These are phyloP conservation scores for Clamator glandarius DNA, from an alignment of 2,797 vertebrate genomes.

Conservation along the genomic window DNA sequence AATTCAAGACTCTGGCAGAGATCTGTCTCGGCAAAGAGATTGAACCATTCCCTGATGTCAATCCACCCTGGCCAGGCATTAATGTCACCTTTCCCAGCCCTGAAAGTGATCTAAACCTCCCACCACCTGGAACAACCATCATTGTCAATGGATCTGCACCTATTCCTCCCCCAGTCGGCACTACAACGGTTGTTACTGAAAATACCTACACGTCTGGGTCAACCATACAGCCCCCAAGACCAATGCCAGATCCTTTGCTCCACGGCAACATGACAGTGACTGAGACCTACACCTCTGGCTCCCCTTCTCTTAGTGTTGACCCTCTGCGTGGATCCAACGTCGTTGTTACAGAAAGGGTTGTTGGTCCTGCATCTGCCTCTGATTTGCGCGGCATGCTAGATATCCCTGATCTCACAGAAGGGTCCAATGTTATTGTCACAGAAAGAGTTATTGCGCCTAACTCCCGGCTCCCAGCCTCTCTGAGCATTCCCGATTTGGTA, in stretches of 20 bases:
- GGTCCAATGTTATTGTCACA: conserved; percentile 81
- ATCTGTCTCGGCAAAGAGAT: conserved; percentile 79
- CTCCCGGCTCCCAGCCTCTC: conserved; percentile 73
- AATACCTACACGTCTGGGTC: conserved; percentile 71
- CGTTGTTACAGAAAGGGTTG: conserved; percentile 79
- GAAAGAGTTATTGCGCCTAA: conserved; percentile 80
- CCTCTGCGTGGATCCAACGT: conserved; percentile 69
- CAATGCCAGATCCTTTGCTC: conserved; percentile 70
- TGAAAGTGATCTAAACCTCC: conserved; percentile 67
- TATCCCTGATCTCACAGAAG: conserved; percentile 76
- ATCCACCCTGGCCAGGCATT: not conserved
- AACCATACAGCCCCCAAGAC: conserved; percentile 68
- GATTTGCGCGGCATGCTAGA: conserved; percentile 78
- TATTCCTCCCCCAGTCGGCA: conserved; percentile 46
- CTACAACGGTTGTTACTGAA: conserved; percentile 76
- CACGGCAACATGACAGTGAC: conserved; percentile 73
- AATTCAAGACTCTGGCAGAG: conserved; percentile 85
- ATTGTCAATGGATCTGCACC: conserved; percentile 54
- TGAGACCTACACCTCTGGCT: conserved; percentile 74
- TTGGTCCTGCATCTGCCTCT: conserved; percentile 71
- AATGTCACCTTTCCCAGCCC: conserved; percentile 45
- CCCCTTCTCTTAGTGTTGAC: conserved; percentile 63
- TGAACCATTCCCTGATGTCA: conserved; percentile 42
- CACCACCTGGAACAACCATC: conserved; percentile 71
- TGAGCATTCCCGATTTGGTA: conserved; percentile 76